Evolutionary conservation across 2,888 invertebrate genomes (phyloP).

Genomic region (Drosophila cyrtoloma): DNA sequence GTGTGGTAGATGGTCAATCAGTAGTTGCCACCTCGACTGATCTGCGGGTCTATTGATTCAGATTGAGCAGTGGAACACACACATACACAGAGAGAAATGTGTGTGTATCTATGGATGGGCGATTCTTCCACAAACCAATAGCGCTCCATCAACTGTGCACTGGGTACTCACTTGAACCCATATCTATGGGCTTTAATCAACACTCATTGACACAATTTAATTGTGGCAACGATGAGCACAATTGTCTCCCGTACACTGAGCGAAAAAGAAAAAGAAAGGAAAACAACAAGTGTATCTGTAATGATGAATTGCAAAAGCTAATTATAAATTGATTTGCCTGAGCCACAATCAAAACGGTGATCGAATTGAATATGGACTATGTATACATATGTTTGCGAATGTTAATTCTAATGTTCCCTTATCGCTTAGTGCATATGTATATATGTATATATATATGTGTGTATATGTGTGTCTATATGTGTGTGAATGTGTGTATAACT

Average conservation of each 20-base stretch:
- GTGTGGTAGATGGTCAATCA: not conserved
- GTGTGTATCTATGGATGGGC: not conserved
- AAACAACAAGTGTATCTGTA: not conserved
- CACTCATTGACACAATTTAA: slow-evolving; percentile 74
- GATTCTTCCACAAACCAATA: slow-evolving; percentile 22
- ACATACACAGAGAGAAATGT: not conserved
- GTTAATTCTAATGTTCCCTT: not conserved
- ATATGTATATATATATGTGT: not conserved
- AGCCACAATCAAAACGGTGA: not conserved
- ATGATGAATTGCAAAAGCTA: not conserved
- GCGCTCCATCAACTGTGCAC: slow-evolving; percentile 35
- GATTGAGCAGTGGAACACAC: not conserved
- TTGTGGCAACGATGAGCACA: slow-evolving; percentile 49
- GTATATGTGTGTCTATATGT: slow-evolving; percentile 9
- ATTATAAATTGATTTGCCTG: not conserved
- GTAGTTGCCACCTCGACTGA: not conserved
- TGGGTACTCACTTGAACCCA: not conserved
- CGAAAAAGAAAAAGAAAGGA: slow-evolving; percentile 9
- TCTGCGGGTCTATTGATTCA: not conserved
- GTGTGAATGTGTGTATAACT: slow-evolving; percentile 26
- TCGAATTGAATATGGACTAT: not conserved
- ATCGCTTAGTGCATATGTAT: slow-evolving; percentile 28
- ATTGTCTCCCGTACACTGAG: slow-evolving; percentile 37
- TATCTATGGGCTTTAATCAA: slow-evolving; percentile 69
- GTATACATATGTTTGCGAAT: not conserved